Conservation (phyloP, 2,797 vertebrate species). For the Ptychadena robeensis region DNA sequence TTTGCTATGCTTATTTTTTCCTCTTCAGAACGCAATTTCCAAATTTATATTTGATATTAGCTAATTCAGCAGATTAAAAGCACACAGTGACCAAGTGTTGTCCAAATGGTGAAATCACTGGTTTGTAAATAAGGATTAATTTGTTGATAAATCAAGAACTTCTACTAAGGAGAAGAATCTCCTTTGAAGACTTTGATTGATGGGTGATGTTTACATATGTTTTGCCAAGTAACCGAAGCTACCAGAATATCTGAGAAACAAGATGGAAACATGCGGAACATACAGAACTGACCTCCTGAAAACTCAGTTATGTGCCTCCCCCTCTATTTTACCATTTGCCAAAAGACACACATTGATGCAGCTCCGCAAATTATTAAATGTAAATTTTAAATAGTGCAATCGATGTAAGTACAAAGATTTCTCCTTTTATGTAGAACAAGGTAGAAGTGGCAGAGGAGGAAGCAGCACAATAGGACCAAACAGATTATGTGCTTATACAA, state of each 20-base stretch:
- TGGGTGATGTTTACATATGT: neutral
- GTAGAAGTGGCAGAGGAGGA: no score
- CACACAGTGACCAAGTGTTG: neutral
- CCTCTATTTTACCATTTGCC: no score
- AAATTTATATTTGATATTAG: neutral
- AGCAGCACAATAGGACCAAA: no score
- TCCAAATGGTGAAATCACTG: neutral
- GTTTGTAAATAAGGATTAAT: conserved; percentile 24
- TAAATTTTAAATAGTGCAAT: no score
- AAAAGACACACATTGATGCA: no score
- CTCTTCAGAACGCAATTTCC: neutral
- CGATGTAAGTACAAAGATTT: no score
- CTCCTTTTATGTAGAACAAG: no score
- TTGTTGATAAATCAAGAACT: neutral
- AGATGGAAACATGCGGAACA: no score
- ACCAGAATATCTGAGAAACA: neutral
- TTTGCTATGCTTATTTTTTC: neutral
- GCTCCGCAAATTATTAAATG: no score
- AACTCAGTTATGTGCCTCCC: no score
- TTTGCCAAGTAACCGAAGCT: neutral
- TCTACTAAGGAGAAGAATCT: neutral
- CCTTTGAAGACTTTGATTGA: conserved; percentile 9
- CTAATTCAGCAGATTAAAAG: neutral
- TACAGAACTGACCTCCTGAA: no score
- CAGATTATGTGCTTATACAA: no score